These are phyloP conservation scores for Drosophila saltans DNA, from an alignment of 1,140 invertebrate genomes.

Conservation along the genomic window DNA sequence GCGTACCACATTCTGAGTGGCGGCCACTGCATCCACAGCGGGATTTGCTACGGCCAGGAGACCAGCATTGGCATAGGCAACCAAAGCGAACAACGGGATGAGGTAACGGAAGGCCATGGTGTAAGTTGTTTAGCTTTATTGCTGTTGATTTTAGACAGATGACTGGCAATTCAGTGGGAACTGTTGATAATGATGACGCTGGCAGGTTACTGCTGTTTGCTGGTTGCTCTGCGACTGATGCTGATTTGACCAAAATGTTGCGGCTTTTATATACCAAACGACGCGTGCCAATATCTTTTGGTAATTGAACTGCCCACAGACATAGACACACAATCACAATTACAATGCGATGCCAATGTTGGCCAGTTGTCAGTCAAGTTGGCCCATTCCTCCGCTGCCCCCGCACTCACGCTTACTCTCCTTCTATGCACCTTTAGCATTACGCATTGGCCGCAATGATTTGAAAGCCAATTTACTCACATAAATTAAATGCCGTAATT, in stretches of 20 bases:
- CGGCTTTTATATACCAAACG: slow-evolving; percentile 65
- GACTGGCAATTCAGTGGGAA: slow-evolving; percentile 29
- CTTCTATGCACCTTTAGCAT: neutral
- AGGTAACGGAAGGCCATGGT: slow-evolving; percentile 82
- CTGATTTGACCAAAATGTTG: slow-evolving; percentile 63
- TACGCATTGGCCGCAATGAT: slow-evolving; percentile 43
- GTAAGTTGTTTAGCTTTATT: neutral
- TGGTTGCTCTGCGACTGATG: slow-evolving; percentile 60
- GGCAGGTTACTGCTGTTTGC: slow-evolving; percentile 31
- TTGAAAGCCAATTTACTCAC: slow-evolving; percentile 72
- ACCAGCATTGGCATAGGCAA: slow-evolving; percentile 84
- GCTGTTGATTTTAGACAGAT: neutral
- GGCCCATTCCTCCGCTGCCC: neutral
- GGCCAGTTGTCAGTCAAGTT: slow-evolving; percentile 24
- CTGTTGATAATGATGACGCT: slow-evolving; percentile 26
- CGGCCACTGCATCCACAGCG: slow-evolving; percentile 84
- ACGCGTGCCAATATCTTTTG: slow-evolving; percentile 63
- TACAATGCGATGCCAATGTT: slow-evolving; percentile 53
- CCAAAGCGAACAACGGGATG: slow-evolving; percentile 79
- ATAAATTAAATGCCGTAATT: slow-evolving; percentile 73
- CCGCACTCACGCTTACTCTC: neutral
- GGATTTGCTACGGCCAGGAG: slow-evolving; percentile 77
- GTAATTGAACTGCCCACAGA: slow-evolving; percentile 60
- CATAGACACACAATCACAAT: neutral
- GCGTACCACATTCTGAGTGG: slow-evolving; percentile 85